Evolutionary conservation across 2,888 invertebrate genomes (phyloP), one percentile per base, ranked within the genome.

Genomic region (Xestia xanthographa): DNA sequence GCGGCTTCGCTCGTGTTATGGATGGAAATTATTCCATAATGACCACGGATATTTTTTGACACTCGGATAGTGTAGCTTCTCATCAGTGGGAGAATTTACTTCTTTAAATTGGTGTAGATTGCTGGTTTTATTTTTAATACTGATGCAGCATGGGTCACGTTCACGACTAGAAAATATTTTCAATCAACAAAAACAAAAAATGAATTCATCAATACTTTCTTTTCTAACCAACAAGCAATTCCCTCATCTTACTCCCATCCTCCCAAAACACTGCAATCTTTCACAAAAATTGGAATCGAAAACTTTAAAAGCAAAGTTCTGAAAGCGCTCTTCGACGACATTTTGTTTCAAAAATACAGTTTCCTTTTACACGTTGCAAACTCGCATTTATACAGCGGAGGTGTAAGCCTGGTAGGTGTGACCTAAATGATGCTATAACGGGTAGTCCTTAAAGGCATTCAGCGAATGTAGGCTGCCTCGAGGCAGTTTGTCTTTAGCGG

Each of bases 351-450:
- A 77, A 86, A 83, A 82, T 66, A 77, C 26, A n/a, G 26, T 43
- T 87, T 66, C 69, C 76, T 86, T 87, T 79, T 73, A 65, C 38
- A 70, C 53, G 66, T 29, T 65, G 34, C 20, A 67, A 66, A 43
- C 66, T 69, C 38, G 43, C 79, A 76, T 77, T 84, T 87, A 72
- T 43, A 70, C 66, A 76, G 77, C 26, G 34, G 66, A 66, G 43
- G 70, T 63, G 79, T 43, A 80, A 80, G 80, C 67, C 70, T 79
- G 78, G 75, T 71, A 78, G 85, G 85, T 89, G 90, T 91, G 93
- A 93, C 93, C 93, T 89, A 92, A 92, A 93, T 93, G 89, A 90
- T 85, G 87, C 82, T 88, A 70, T 69, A 80, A 74, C 75, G 77
- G 79, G 66, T 80, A 90, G 90, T 92, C 93, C 93, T 93, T 91